phyloP scores from a whole-genome alignment of 1,140 invertebrate genomes.

The Drosophila ogumai region DNA sequence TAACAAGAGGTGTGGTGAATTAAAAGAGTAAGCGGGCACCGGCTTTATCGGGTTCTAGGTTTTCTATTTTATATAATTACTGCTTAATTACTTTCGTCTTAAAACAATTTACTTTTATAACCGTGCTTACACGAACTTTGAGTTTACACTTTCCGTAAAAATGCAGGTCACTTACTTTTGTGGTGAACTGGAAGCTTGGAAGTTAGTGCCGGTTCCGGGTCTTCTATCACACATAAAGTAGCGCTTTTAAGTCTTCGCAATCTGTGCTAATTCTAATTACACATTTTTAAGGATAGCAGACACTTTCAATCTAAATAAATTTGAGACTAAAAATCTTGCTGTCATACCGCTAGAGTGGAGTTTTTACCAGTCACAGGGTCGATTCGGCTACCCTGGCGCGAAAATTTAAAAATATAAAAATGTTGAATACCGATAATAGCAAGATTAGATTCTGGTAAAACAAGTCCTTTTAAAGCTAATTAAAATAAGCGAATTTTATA shows the following conservation, averaged over 20 bases:
- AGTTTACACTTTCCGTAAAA: background rate
- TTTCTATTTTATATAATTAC: no score
- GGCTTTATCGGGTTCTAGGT: no score
- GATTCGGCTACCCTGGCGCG: background rate
- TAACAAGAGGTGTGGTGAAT: background rate
- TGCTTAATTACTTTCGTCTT: background rate
- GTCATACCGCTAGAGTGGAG: background rate
- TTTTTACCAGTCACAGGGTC: background rate
- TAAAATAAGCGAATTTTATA: no score
- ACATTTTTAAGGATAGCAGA: background rate
- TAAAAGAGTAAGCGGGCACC: background rate
- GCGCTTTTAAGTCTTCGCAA: background rate
- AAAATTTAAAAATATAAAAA: background rate
- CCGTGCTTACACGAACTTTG: no score
- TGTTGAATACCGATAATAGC: background rate
- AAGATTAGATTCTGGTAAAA: background rate
- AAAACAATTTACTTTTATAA: background rate
- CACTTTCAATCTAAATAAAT: background rate
- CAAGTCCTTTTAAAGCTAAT: background rate
- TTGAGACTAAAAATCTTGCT: background rate
- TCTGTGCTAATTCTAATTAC: background rate
- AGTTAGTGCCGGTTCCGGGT: background rate
- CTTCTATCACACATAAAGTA: background rate
- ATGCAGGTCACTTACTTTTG: background rate
- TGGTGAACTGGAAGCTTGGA: background rate